Evolutionary conservation across 2,113 vertebrate genomes (phyloP), one percentile per base, ranked within the genome.

Genomic region (Myxocyprinus asiaticus): DNA sequence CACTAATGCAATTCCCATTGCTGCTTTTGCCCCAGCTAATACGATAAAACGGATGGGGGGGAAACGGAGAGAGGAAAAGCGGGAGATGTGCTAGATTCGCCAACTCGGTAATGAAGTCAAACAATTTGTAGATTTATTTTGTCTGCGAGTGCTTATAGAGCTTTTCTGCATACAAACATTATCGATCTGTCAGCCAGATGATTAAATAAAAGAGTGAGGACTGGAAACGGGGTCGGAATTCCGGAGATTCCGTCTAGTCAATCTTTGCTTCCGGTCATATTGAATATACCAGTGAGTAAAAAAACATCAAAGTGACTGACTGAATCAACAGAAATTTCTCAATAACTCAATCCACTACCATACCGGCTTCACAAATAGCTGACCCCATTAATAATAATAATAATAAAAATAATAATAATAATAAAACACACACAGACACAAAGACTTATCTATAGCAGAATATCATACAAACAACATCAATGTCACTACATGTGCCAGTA

Each of bases 1-100:
- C 94, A 94, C 96, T 98, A 98, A 98, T 97, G 95, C 94, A 96
- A 98, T 98, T 97, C 95, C 93, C 87, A 86, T 81, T 86, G 90
- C 90, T 90, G 91, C 89, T 92, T 91, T 92, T 91, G 84, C 55
- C 22, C 88, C 87, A 92, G 86, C 89, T 91, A 93, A 93, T 92
- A 89, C 81, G 90, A 90, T 88, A 87, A 89, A 87, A 82, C 82
- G n/a, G 62, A 79, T 56, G 56, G 12, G 55, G 55, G 66, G 71
- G 67, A 79, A 58, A 61, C 66, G 42, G 63, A 14, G 47, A 53
- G 87, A 87, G 81, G 63, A 86, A 88, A 85, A 80, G 80, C 71
- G 76, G n/a, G 76, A 84, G 90, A 91, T 84, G 83, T 73, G 86
- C 88, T 83, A 89, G 84, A 90, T 85, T 84, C 83, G 88, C 89